These are phyloP conservation scores for Pantelozetes paolii DNA, from an alignment of 2,888 invertebrate species.

Conservation along the genomic window DNA sequence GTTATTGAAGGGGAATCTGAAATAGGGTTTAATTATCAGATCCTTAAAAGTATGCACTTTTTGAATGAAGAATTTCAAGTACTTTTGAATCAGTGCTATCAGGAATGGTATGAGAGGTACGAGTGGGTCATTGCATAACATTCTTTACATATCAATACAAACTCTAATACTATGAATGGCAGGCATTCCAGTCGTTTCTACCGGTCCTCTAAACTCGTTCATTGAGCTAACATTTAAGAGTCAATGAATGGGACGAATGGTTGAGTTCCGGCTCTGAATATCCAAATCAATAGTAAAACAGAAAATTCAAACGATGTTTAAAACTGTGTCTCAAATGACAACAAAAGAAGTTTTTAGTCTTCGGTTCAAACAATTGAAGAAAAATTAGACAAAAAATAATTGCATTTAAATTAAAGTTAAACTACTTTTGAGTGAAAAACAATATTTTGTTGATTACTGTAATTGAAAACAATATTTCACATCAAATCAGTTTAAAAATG, in stretches of 20 bases:
- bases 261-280: constrained; percentile 27
- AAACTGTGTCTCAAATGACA: neutral
- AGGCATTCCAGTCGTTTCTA: neutral
- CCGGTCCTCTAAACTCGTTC: constrained; percentile 5
- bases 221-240: constrained; percentile 13
- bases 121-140: constrained; percentile 20
- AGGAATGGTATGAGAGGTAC: constrained; percentile 1
- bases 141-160: constrained; percentile 1
- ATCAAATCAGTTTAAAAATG: neutral
- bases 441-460: neutral
- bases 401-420: neutral
- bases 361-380: neutral
- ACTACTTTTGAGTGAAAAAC: neutral
- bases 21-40: no score
- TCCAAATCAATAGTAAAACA: neutral
- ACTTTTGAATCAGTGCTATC: neutral
- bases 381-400: neutral
- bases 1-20: no score
- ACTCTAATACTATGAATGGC: neutral
- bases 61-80: neutral
- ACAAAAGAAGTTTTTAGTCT: neutral
- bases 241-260: constrained; percentile 33
- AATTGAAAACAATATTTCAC: neutral
- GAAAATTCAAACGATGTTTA: neutral
- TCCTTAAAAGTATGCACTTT: neutral